Conservation (phyloP, 2,888 invertebrate genomes). For the Hofmannophila pseudospretella region DNA sequence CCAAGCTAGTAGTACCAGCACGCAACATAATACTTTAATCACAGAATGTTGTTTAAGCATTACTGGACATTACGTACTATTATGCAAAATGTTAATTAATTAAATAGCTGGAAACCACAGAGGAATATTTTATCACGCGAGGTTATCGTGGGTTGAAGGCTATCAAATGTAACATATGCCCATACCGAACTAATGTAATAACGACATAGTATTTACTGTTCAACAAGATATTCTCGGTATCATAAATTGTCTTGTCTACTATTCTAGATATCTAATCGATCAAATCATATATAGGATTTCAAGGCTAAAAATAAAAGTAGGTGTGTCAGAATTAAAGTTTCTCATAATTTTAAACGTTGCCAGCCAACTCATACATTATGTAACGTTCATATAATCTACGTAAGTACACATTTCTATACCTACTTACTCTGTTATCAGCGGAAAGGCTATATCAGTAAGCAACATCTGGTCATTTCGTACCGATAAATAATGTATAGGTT, state of each 20-base stretch:
- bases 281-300: no score
- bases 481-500: constrained; percentile 23
- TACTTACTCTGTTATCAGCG: constrained; percentile 12
- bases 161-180: constrained; percentile 7
- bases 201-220: no score
- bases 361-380: neutral
- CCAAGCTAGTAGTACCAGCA: no score
- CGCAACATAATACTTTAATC: no score
- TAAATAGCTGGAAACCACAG: constrained; percentile 12
- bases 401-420: no score
- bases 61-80: neutral
- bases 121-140: constrained; percentile 6
- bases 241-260: no score
- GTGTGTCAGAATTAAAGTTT: neutral
- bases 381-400: no score
- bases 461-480: constrained; percentile 26
- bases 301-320: neutral
- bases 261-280: no score
- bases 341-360: no score
- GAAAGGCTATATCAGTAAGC: constrained; percentile 16
- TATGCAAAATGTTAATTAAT: constrained; percentile 7
- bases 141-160: constrained; percentile 13
- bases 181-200: no score
- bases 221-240: no score
- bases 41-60: no score